Evolutionary conservation across 1,140 invertebrate species (phyloP).

Genomic region (Elymnias hypermnestra): DNA sequence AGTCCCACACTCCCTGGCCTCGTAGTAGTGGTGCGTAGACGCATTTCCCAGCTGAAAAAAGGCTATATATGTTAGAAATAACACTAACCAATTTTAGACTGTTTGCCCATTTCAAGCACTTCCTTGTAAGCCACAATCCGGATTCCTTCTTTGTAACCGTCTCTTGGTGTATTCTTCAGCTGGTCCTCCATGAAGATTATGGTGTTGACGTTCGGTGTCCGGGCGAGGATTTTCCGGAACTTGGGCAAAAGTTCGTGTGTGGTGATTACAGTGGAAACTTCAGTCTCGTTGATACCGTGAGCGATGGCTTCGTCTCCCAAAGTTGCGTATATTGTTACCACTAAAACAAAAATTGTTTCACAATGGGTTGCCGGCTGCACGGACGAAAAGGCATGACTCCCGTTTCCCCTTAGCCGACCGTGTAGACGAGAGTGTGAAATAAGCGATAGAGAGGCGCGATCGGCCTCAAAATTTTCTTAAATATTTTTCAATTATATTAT

Average conservation of each 20-base stretch:
- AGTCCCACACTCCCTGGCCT: too few species aligned
- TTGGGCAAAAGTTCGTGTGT: conserved; percentile 93
- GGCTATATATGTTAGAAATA: too few species aligned
- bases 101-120: conserved; percentile 65
- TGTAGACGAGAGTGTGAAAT: too few species aligned
- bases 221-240: conserved; percentile 85
- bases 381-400: too few species aligned
- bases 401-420: too few species aligned
- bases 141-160: conserved; percentile 82
- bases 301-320: conserved; percentile 96
- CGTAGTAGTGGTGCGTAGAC: too few species aligned
- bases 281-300: conserved; percentile 97
- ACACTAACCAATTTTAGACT: conserved; percentile 59
- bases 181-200: conserved; percentile 95
- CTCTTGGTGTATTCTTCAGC: conserved; percentile 81
- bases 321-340: conserved; percentile 98
- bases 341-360: conserved; percentile 44
- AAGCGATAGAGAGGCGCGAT: too few species aligned
- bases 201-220: conserved; percentile 83
- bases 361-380: too few species aligned
- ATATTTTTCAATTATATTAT: too few species aligned
- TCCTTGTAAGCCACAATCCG: conserved; percentile 81
- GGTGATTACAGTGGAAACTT: conserved; percentile 93
- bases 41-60: too few species aligned
- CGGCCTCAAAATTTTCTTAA: too few species aligned